Base-by-base conservation (phyloP, 2,797 vertebrate genomes). In the Gouania willdenowi region DNA sequence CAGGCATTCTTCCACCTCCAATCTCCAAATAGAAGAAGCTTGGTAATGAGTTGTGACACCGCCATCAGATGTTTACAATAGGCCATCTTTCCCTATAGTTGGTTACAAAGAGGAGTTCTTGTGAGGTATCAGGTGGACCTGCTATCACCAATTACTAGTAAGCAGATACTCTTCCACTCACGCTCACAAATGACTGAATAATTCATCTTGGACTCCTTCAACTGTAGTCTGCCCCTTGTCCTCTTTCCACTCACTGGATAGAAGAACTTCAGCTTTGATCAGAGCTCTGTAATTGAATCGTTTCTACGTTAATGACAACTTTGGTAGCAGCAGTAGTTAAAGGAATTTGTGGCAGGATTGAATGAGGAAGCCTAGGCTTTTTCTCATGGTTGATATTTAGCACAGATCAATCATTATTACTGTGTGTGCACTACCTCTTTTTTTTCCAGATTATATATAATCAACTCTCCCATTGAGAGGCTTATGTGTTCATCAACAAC, bases 141-240 rank as follows among this genome's bases (percentile, higher is more conserved):
- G 61, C 66, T 51, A 47, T 77, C 62, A 27, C 47, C 61, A 38
- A 30, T 67, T 60, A 70, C 60, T 64, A 67, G 87, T 78, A 87
- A 90, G 56, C 41, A 50, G 87, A 89, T 76, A 74, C 75, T 43
- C 23, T 5, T 15, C 43, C 46, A 66, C 75, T 66, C 60, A 42
- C 58, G 3, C 68, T 54, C 74, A 71, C 71, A 66, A 59, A 64
- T 65, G 55, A 69, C 49, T 89, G 45, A 88, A 89, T 88, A 70
- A 89, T 89, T 88, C 49, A 90, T 50, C 56, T 35, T 37, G 52
- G 61, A 66, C 81, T 80, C 68, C 74, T 48, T 24, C 42, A 40
- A 63, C 63, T 67, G 69, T 59, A 53, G 44, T 44, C 65, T 45
- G 59, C 39, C 27, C 8, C 47, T 9, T 19, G 31, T 42, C 42